Conservation (phyloP, 1,140 invertebrate genomes). For the Papilio glaucus region DNA sequence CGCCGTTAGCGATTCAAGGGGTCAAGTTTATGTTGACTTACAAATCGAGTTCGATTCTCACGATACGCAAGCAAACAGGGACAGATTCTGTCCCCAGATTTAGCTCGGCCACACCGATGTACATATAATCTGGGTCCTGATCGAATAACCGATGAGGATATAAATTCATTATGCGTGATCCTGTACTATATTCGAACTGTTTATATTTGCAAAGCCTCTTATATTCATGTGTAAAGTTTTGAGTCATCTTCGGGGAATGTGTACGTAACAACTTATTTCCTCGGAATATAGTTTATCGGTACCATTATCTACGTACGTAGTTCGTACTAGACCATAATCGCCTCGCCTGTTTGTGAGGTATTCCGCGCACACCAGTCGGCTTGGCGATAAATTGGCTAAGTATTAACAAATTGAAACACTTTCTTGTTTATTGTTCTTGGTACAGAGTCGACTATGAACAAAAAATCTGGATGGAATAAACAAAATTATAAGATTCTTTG, state of each 20-base stretch:
- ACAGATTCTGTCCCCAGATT: no score
- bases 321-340: constrained; percentile 10
- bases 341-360: background rate
- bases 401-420: constrained; percentile 10
- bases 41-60: no score
- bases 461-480: constrained; percentile 29
- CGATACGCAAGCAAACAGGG: no score
- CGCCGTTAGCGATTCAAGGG: no score
- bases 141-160: no score
- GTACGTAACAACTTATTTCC: background rate
- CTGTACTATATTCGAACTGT: no score
- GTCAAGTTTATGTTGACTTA: no score
- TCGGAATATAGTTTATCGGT: constrained; percentile 12
- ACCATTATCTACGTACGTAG: constrained; percentile 30
- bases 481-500: background rate
- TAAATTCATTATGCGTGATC: no score
- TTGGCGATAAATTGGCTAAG: background rate
- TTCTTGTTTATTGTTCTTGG: constrained; percentile 18
- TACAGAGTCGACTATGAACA: constrained; percentile 14
- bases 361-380: constrained; percentile 12
- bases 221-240: background rate
- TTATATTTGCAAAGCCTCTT: no score
- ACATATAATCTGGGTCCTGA: no score
- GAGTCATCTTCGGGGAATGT: background rate
- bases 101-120: no score